Percentiles rank a stretch among this genome's conserved stretches.
phyloP scores from a whole-genome alignment of 64 coral and sea anemone genomes.

The Porites lutea region DNA sequence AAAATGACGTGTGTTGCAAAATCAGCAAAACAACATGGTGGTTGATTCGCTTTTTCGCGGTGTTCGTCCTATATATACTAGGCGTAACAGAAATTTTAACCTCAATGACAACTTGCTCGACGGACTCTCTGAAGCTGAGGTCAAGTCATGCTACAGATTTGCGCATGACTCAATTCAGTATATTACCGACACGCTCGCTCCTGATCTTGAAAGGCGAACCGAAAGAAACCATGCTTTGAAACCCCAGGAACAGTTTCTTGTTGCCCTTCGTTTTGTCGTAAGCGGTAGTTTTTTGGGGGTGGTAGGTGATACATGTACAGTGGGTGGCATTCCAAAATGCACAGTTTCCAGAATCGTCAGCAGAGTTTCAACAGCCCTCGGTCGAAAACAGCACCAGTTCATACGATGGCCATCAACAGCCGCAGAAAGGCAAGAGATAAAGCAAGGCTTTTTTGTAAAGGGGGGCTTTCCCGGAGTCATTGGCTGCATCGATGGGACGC shows the following conservation, averaged over 20 bases:
- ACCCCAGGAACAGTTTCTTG: constrained; percentile 55
- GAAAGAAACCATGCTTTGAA: constrained; percentile 39
- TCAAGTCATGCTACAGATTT: constrained; percentile 50
- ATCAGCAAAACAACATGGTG: constrained; percentile 50
- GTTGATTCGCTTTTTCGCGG: constrained; percentile 1
- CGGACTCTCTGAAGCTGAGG: constrained; percentile 40
- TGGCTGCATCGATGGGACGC: constrained; percentile 69
- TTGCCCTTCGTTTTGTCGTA: constrained; percentile 41
- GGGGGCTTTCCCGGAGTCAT: no score
- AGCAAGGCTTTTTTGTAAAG: no score
- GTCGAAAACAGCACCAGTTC: constrained; percentile 50
- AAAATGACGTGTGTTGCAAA: constrained; percentile 40
- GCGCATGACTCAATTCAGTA: constrained; percentile 36
- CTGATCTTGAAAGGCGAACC: constrained; percentile 32
- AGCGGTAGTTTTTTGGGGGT: constrained; percentile 63
- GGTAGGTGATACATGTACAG: constrained; percentile 63
- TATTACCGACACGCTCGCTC: constrained; percentile 30
- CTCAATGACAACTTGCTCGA: constrained; percentile 37
- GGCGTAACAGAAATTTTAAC: constrained; percentile 24
- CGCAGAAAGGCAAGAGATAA: no score
- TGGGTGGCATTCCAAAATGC: constrained; percentile 58
- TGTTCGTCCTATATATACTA: no score
- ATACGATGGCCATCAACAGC: no score
- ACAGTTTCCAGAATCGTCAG: constrained; percentile 46
- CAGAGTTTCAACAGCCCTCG: constrained; percentile 48